A percentile compares a stretch with the other conserved stretches of the same genome.
Conservation (phyloP, 2,888 invertebrate species). For the Icerya purchasi region DNA sequence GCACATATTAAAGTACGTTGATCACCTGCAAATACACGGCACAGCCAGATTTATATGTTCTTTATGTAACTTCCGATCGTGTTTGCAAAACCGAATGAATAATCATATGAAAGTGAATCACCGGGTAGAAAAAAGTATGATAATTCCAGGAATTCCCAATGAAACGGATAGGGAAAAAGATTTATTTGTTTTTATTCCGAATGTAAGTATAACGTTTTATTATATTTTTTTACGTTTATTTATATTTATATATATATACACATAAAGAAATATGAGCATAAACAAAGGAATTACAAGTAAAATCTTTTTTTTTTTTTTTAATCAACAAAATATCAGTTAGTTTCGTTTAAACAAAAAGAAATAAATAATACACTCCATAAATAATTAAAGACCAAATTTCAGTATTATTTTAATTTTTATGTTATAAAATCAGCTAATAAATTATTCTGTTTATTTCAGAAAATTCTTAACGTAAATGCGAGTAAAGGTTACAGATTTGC, state of each 20-base stretch:
- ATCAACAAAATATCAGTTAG: no score
- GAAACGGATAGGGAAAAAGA: neutral
- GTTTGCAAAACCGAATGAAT: neutral
- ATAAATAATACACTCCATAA: no score
- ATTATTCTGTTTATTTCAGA: no score
- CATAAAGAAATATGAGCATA: neutral
- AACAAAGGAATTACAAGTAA: no score
- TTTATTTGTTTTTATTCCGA: neutral
- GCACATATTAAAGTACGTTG: neutral
- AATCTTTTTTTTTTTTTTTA: no score
- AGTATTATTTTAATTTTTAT: no score
- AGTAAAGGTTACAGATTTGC: no score
- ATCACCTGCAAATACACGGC: constrained; percentile 12
- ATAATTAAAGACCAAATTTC: no score
- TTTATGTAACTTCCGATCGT: constrained; percentile 2
- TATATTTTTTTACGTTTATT: neutral
- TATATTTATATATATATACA: neutral
- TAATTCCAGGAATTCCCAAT: neutral
- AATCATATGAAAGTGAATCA: neutral
- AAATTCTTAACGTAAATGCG: no score
- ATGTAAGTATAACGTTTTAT: neutral
- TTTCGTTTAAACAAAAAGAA: no score
- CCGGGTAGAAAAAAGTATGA: neutral
- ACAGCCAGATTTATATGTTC: constrained; percentile 10
- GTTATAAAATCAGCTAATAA: no score